Percentiles rank a stretch among this genome's conserved stretches.
Conservation (phyloP, 1,140 invertebrate species). For the Leucophenga varia region DNA sequence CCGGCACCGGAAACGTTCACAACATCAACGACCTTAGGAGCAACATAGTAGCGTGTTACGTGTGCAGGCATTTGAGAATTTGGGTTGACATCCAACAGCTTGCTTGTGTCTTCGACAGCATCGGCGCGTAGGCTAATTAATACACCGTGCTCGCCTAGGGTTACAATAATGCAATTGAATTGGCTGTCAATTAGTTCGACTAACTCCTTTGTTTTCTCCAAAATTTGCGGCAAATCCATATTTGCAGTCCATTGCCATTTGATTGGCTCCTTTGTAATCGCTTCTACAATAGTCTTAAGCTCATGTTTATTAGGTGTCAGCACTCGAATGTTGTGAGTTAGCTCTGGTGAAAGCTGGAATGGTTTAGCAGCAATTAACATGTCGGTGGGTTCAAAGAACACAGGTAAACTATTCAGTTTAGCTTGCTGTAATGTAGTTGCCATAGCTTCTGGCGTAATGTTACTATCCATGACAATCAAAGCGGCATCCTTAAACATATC, state of each 20-base stretch:
- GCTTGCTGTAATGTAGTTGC: conserved; percentile 66
- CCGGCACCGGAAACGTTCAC: conserved; percentile 68
- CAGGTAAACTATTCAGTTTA: conserved; percentile 63
- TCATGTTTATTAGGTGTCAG: conserved; percentile 75
- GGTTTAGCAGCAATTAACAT: conserved; percentile 62
- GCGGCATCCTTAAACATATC: conserved; percentile 63
- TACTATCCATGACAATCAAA: conserved; percentile 80
- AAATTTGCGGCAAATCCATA: conserved; percentile 12
- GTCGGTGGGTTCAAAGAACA: conserved; percentile 73
- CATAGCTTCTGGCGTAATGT: conserved; percentile 70
- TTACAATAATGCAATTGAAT: conserved; percentile 62
- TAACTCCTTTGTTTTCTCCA: conserved; percentile 23
- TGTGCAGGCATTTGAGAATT: conserved; percentile 7
- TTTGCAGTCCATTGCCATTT: conserved; percentile 6
- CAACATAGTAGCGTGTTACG: conserved; percentile 56
- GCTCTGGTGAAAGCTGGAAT: conserved; percentile 46
- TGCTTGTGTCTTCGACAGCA: conserved; percentile 27
- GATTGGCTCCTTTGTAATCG: conserved; percentile 29
- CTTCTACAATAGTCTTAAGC: conserved; percentile 61
- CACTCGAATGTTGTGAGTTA: conserved; percentile 60
- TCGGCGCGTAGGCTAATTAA: conserved; percentile 50
- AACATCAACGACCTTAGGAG: conserved; percentile 54
- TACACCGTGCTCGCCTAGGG: conserved; percentile 61
- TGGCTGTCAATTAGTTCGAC: conserved; percentile 35
- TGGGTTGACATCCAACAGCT: conserved; percentile 13